These are phyloP conservation scores for Anas flavirostris DNA, from an alignment of 2,797 vertebrate genomes.

Conservation along the genomic window DNA sequence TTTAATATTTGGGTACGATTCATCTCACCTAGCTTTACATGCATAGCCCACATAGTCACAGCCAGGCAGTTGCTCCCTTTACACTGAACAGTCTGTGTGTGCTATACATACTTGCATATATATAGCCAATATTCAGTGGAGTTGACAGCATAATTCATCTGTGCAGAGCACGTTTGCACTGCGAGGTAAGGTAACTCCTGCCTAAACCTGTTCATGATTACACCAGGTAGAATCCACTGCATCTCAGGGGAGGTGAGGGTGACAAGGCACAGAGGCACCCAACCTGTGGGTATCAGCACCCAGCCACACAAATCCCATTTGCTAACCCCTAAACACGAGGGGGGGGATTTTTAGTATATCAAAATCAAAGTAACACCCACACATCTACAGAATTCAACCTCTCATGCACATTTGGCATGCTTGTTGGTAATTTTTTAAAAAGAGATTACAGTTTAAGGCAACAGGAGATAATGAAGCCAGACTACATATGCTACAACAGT, in stretches of 20 bases:
- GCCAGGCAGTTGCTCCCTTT: background rate
- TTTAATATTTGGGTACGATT: background rate
- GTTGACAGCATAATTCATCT: background rate
- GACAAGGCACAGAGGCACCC: background rate
- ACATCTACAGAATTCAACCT: background rate
- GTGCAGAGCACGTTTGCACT: fast-evolving
- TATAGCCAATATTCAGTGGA: fast-evolving
- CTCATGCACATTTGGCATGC: background rate
- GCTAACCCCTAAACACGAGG: fast-evolving
- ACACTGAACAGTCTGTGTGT: too few relatives aligned
- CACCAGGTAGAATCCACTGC: background rate
- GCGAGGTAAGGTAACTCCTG: background rate
- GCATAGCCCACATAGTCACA: background rate
- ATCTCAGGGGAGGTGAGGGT: background rate
- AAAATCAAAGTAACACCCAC: background rate
- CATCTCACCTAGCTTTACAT: background rate
- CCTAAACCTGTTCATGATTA: fast-evolving
- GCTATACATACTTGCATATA: background rate
- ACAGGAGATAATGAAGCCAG: conserved; percentile 49
- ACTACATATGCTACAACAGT: conserved; percentile 65
- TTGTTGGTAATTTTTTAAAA: background rate
- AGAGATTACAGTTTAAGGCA: conserved; percentile 38
- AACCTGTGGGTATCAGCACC: background rate
- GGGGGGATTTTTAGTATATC: background rate
- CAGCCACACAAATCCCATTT: background rate